Evolutionary conservation across 92 coral and sea anemone species (phyloP).

Genomic region (Virgularia gustaviana): DNA sequence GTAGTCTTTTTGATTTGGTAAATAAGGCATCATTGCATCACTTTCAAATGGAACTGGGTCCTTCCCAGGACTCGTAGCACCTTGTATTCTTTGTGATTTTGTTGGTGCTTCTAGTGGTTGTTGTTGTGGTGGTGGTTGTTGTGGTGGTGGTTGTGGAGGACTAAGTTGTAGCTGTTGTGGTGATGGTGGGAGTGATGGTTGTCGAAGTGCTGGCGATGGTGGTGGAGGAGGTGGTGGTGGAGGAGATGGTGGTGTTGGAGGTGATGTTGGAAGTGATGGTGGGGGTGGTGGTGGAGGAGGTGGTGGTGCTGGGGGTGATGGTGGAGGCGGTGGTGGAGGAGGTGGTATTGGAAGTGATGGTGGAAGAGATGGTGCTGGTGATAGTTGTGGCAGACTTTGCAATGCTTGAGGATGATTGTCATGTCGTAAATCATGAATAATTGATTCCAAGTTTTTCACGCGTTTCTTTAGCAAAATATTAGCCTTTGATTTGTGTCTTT

Average conservation of each 20-base stretch:
- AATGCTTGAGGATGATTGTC: neutral
- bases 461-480: neutral
- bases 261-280: too few species aligned
- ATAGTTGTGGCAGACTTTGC: neutral
- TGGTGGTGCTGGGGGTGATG: too few species aligned
- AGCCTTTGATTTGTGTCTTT: neutral
- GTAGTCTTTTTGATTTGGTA: neutral
- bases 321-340: too few species aligned
- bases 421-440: neutral
- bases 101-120: neutral
- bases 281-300: neutral
- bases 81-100: neutral
- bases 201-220: too few species aligned
- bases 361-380: neutral
- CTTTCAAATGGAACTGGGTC: neutral
- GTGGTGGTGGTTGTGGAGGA: too few species aligned
- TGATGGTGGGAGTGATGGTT: too few species aligned
- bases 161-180: too few species aligned
- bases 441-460: conserved; percentile 15
- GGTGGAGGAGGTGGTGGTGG: too few species aligned
- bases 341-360: neutral
- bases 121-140: too few species aligned
- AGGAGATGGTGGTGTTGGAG: too few species aligned
- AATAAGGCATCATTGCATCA: neutral
- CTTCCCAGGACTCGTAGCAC: neutral